Evolutionary conservation across 2,888 invertebrate species (phyloP).

Genomic region (Melikaiella ostensackeni): DNA sequence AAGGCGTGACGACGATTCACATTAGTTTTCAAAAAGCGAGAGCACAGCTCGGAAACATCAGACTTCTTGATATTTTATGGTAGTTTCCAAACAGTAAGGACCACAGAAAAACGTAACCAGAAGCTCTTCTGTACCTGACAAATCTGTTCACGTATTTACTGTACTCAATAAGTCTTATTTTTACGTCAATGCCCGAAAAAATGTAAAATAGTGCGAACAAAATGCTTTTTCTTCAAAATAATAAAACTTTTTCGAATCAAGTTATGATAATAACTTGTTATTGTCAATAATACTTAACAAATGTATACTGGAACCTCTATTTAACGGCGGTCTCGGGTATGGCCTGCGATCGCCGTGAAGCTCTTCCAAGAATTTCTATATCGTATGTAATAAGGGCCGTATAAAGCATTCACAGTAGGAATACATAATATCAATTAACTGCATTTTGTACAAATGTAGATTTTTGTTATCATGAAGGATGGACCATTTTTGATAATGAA

Average conservation of each 20-base stretch:
- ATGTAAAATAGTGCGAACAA: background rate
- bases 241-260: background rate
- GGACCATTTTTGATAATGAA: too few relatives aligned
- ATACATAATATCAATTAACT: too few relatives aligned
- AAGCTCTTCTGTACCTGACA: background rate
- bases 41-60: slow-evolving; percentile 38
- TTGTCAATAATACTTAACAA: too few relatives aligned
- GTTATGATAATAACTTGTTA: too few relatives aligned
- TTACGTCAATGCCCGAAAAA: background rate
- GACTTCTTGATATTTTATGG: slow-evolving; percentile 29
- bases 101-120: background rate
- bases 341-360: too few relatives aligned
- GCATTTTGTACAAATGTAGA: too few relatives aligned
- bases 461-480: too few relatives aligned
- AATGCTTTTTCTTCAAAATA: background rate
- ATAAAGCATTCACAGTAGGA: too few relatives aligned
- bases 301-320: too few relatives aligned
- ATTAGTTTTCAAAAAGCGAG: slow-evolving; percentile 40
- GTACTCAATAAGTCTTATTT: background rate
- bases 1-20: slow-evolving; percentile 40
- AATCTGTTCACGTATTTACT: background rate
- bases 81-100: slow-evolving; percentile 3
- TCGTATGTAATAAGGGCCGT: too few relatives aligned
- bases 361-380: too few relatives aligned
- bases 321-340: too few relatives aligned